Evolutionary conservation across 92 coral and sea anemone genomes (phyloP), one percentile per base, ranked within the genome.

Genomic region (Epizoanthus illoricatus): DNA sequence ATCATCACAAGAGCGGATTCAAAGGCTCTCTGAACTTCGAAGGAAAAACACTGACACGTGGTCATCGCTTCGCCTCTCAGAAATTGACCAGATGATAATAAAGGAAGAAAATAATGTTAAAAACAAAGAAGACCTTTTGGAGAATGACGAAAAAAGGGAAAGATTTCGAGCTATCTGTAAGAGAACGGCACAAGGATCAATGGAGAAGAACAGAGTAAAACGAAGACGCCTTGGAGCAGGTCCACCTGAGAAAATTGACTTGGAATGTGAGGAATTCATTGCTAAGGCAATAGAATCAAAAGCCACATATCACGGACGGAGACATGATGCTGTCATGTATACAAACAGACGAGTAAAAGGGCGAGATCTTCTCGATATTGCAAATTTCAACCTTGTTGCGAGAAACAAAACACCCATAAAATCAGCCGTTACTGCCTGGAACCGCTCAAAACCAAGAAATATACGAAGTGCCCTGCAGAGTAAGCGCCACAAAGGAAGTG

Each of bases 371-470:
- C 41, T 69, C 19, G 67, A 39, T 20, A 86, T 80, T 10, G 89
- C 86, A 15, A 84, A 84, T 58, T 72, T 65, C 80, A 68, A 64
- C 40, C 80, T 85, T 21, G 61, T 71, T 17, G 70, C 54, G 80
- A 40, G 52, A 56, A 80, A 86, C 20, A 86, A 81, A 74, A 70
- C 59, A 49, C 40, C 68, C 2, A 59, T 86, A 20, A 86, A 86
- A 65, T 86, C 86, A 16, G 83, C 86, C 39, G 81, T 81, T 19
- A 86, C 83, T 7, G 65, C 86, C 18, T 86, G 90, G 86, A 86
- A 86, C 76, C 61, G 90, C 20, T 86, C 90, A 2, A 58, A 47
- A 24, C 89, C 89, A 54, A 49, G 85, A 56, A 86, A 86, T 42
- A 39, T 3, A 7, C 47, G 85, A 62, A 41, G 81, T 57, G 15